phyloP scores from a whole-genome alignment of 1,140 invertebrate species.

The Solen grandis region DNA sequence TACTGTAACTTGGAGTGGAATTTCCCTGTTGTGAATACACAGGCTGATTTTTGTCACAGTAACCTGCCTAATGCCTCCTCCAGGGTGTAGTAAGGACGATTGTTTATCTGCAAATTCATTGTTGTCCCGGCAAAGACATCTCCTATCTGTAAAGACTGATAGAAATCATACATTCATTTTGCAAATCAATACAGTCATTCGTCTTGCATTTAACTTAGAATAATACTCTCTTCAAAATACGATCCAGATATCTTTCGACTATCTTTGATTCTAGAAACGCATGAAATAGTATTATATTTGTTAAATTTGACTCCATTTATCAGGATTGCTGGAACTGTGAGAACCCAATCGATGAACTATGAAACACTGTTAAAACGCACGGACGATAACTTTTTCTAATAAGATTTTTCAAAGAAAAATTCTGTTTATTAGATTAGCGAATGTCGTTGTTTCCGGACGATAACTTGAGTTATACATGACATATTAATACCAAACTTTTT shows the following conservation, averaged over 20 bases:
- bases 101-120: neutral
- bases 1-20: conserved; percentile 6
- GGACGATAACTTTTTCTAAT: too few relatives aligned
- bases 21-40: conserved; percentile 3
- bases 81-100: neutral
- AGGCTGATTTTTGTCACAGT: neutral
- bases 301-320: neutral
- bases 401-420: too few relatives aligned
- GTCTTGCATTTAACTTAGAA: neutral
- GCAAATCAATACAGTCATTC: too few relatives aligned
- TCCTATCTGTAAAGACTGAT: neutral
- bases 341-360: too few relatives aligned
- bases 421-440: too few relatives aligned
- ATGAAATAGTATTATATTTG: neutral
- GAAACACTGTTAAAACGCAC: too few relatives aligned
- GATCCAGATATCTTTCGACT: neutral
- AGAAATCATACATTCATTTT: neutral
- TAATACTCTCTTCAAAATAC: neutral
- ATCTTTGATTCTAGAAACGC: neutral
- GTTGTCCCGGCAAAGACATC: neutral
- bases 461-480: too few relatives aligned
- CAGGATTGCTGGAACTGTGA: too few relatives aligned
- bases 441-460: too few relatives aligned
- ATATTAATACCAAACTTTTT: too few relatives aligned
- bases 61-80: conserved; percentile 6